phyloP scores from a whole-genome alignment of 2,888 invertebrate species.

The Physocephala rufipes region DNA sequence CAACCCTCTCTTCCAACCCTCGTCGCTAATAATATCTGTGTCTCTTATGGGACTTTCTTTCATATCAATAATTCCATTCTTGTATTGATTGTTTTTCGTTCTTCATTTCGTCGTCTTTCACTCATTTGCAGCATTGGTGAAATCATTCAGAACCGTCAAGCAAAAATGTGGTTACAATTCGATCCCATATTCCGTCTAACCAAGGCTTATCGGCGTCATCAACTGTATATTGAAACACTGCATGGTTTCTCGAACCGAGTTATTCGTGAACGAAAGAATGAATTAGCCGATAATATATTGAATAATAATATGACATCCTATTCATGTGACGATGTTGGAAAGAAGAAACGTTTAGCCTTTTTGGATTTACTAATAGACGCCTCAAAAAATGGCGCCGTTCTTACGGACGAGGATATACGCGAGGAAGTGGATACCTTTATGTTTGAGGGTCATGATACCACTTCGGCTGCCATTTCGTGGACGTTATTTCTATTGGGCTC shows the following conservation, averaged over 20 bases:
- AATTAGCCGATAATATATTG: constrained; percentile 55
- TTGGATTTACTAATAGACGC: constrained; percentile 70
- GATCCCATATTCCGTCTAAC: constrained; percentile 71
- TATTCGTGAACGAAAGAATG: constrained; percentile 67
- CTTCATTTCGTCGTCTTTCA: too few species aligned
- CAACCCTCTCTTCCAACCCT: constrained; percentile 52
- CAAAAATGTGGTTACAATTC: constrained; percentile 72
- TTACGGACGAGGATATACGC: constrained; percentile 67
- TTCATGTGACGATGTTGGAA: constrained; percentile 62
- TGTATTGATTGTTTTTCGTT: too few species aligned
- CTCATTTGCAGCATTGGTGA: constrained; percentile 65
- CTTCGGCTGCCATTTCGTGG: constrained; percentile 66
- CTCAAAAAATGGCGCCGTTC: constrained; percentile 67
- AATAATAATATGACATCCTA: constrained; percentile 56
- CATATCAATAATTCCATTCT: too few species aligned
- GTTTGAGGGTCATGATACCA: constrained; percentile 70
- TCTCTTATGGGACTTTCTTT: too few species aligned
- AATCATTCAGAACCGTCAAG: constrained; percentile 68
- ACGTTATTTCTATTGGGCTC: constrained; percentile 63
- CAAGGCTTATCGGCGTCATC: constrained; percentile 69
- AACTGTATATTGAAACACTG: constrained; percentile 65
- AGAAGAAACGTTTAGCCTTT: constrained; percentile 70
- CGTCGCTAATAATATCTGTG: not conserved
- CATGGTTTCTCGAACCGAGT: constrained; percentile 68
- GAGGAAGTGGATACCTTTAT: constrained; percentile 75